Base-by-base conservation (phyloP, 2,797 vertebrate species). In the Fistularia commersonii region DNA sequence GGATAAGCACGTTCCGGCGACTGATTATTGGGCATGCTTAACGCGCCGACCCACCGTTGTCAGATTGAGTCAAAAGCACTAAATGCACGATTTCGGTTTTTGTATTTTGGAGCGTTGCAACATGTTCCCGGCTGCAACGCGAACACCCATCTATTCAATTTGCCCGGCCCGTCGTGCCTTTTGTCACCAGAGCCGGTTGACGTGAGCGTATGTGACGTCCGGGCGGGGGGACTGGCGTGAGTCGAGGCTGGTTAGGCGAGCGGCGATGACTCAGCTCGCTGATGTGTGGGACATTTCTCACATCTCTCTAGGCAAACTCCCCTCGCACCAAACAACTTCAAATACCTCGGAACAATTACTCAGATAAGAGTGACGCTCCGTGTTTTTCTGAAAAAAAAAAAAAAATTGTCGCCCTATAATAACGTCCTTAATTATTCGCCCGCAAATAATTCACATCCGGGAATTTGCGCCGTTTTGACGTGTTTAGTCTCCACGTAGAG, bases 211-310 rank as follows among this genome's bases (percentile, higher is more conserved):
- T 73, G 74, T 82, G 82, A 76, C 86, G 83, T 82, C 80, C 80
- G 64, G 59, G 61, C 59, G 58, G 54, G 72, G 64, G 64, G 60
- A 65, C 5, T 32, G 50, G 63, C 72, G 51, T 35, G 61, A 77
- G 74, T 80, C 61, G 41, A 50, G 61, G 63, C 68, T 66, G 70
- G 67, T 80, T 80, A n/a, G n/a, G n/a, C n/a, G n/a, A n/a, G n/a
- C 60, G 69, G 43, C 68, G 67, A 33, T 88, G 83, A 87, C 75
- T 86, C 81, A 85, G 75, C 69, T 53, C 49, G 70, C 46, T 66
- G 70, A 84, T 74, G 76, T 78, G 78, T 69, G 65, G 77, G 76
- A 77, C 64, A 61, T 84, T 79, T 87, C 71, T 78, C 72, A 71
- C 76, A 66, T 75, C 61, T 80, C 75, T 79, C 55, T 64, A 61